Evolutionary conservation across 1,140 invertebrate genomes (phyloP), one percentile per base, ranked within the genome.

Genomic region (Drosophila parvula): DNA sequence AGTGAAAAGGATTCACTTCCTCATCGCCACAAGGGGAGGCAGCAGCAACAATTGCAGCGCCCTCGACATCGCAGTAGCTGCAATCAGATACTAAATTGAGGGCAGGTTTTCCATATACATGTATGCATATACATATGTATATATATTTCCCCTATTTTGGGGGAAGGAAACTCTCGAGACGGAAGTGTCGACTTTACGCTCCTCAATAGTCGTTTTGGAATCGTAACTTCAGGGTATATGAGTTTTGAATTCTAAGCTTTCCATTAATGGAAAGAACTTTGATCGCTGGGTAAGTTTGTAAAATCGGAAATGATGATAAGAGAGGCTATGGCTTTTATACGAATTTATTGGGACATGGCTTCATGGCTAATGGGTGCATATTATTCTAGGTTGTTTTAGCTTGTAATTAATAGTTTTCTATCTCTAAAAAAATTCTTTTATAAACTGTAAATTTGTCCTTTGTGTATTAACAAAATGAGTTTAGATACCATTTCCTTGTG

Each of bases 1-100:
- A 89, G 79, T 75, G 81, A 78, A 88, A 88, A 88, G 83, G 84
- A 88, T 89, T 88, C 84, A 78, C 75, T 56, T 69, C 74, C 74
- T 68, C 57, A 53, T 68, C 74, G 55, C 28, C 38, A 56, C 34
- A 14, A 28, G 32, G 32, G 47, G 58, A 32, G 14, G 41, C 34
- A 30, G 32, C 18, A 67, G 51, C 74, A 69, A 77, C 75, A 78
- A 73, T 65, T 86, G 82, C 70, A 81, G 61, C 60, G 36, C 45
- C 34, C 51, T 57, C 34, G 27, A 59, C 22, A 47, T 34, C 28
- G 22, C 40, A 56, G 64, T 41, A 34, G 36, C 44, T 71, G 68
- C 68, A 77, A 59, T 77, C 74, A 69, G 63, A 76, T 77, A 51
- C 74, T 10, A 44, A 73, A 86, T 82, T 76, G 74, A 73, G 82